These are phyloP conservation scores for Ophioderma brevispina DNA, from an alignment of 35 echinoderm and acorn worm genomes.

Conservation along the genomic window DNA sequence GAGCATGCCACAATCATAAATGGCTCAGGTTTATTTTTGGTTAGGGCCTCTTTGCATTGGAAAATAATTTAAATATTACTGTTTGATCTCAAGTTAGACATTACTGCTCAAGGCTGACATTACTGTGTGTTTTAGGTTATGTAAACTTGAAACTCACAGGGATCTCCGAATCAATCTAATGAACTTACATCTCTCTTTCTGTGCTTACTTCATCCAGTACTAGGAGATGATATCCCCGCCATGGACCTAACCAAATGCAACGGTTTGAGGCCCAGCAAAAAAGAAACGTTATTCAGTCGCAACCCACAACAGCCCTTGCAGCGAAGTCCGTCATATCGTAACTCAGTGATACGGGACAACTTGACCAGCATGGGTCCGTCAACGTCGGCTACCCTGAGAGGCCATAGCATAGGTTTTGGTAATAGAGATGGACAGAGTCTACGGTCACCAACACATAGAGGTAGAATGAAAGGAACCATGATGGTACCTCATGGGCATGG, in stretches of 20 bases:
- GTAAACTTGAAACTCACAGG: too few relatives aligned
- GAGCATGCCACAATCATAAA: too few relatives aligned
- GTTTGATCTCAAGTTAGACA: too few relatives aligned
- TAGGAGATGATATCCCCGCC: not conserved
- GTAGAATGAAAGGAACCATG: slow-evolving; percentile 23
- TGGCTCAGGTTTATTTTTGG: too few relatives aligned
- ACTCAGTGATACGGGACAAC: not conserved
- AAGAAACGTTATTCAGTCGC: slow-evolving; percentile 38
- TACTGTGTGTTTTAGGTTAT: too few relatives aligned
- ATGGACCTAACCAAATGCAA: slow-evolving; percentile 35
- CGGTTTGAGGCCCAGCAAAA: slow-evolving; percentile 31
- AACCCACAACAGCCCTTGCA: not conserved
- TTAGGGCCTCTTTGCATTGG: too few relatives aligned
- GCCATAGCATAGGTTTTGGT: slow-evolving; percentile 55
- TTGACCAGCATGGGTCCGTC: slow-evolving; percentile 23
- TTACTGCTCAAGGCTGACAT: too few relatives aligned
- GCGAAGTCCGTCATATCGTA: slow-evolving; percentile 18
- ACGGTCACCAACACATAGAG: slow-evolving; percentile 1
- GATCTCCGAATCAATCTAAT: too few relatives aligned
- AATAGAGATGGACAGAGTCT: slow-evolving; percentile 8
- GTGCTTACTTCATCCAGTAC: not conserved
- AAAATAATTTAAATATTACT: too few relatives aligned
- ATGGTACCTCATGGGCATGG: slow-evolving; percentile 21
- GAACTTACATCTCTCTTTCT: not conserved
- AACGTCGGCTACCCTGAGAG: slow-evolving; percentile 34